These are phyloP conservation scores for Geopemphigus sp. DNA, from an alignment of 1,140 invertebrate genomes.

Conservation along the genomic window DNA sequence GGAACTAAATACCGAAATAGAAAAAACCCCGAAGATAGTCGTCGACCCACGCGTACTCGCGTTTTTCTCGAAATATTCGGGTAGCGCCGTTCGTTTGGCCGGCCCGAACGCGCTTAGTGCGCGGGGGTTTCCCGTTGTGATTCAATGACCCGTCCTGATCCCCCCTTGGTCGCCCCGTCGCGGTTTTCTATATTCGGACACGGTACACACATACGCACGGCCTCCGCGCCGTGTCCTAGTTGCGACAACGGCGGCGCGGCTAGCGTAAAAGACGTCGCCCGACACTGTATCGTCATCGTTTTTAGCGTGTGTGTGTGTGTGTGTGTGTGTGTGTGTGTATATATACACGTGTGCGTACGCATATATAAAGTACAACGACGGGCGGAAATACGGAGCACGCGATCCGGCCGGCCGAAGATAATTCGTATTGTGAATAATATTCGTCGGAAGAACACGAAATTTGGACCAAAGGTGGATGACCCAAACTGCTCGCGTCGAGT, in stretches of 20 bases:
- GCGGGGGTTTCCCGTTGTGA: slow-evolving; percentile 26
- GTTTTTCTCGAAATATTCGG: too few relatives aligned
- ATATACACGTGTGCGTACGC: neutral
- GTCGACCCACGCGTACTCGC: too few relatives aligned
- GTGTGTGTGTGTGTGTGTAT: neutral
- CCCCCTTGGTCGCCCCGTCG: too few relatives aligned
- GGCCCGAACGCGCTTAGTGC: too few relatives aligned
- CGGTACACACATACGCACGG: neutral
- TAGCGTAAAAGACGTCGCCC: neutral
- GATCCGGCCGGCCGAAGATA: neutral
- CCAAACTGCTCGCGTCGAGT: neutral
- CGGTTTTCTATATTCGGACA: neutral
- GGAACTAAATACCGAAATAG: too few relatives aligned
- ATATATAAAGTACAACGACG: too few relatives aligned
- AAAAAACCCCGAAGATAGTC: too few relatives aligned
- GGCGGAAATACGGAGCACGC: neutral
- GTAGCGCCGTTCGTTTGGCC: too few relatives aligned
- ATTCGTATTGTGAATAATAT: slow-evolving; percentile 40
- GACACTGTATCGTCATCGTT: neutral
- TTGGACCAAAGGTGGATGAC: slow-evolving; percentile 48
- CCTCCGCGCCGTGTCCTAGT: slow-evolving; percentile 38
- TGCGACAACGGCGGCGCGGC: neutral
- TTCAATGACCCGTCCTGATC: slow-evolving; percentile 1
- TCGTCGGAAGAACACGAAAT: slow-evolving; percentile 43
- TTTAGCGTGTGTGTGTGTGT: neutral